Evolutionary conservation across 2,888 invertebrate species (phyloP).

Genomic region (Hoplodrina blanda): DNA sequence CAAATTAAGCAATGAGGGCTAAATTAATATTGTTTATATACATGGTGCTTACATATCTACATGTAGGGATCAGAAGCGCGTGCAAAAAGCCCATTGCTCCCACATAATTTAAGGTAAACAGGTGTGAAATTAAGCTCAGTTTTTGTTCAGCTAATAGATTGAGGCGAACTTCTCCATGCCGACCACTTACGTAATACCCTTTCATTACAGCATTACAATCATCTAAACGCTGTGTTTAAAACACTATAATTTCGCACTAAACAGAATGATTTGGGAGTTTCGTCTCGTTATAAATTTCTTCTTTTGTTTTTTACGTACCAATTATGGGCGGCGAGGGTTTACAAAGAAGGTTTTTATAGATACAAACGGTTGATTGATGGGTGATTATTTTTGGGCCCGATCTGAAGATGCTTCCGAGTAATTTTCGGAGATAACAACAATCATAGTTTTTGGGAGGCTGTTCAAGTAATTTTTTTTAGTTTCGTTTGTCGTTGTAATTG

Average conservation of each 20-base stretch:
- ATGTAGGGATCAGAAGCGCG: slow-evolving; percentile 69
- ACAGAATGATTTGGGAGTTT: slow-evolving; percentile 88
- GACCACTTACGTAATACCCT: slow-evolving; percentile 83
- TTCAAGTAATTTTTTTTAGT: slow-evolving; percentile 72
- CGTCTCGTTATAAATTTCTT: slow-evolving; percentile 88
- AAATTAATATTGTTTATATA: too few species aligned
- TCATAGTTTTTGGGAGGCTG: slow-evolving; percentile 71
- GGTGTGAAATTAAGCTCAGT: slow-evolving; percentile 89
- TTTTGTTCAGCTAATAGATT: slow-evolving; percentile 88
- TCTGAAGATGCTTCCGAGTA: slow-evolving; percentile 85
- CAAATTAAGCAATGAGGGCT: too few species aligned
- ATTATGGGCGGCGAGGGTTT: slow-evolving; percentile 81
- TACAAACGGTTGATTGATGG: slow-evolving; percentile 86
- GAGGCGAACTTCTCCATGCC: slow-evolving; percentile 82
- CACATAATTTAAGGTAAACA: slow-evolving; percentile 87
- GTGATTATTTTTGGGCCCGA: slow-evolving; percentile 86
- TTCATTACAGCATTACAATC: slow-evolving; percentile 84
- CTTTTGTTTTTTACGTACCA: slow-evolving; percentile 87
- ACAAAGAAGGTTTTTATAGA: slow-evolving; percentile 84
- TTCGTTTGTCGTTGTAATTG: slow-evolving; percentile 70
- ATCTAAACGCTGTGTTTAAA: slow-evolving; percentile 87
- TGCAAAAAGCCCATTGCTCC: slow-evolving; percentile 83
- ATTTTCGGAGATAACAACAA: slow-evolving; percentile 77
- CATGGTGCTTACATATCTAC: too few species aligned
- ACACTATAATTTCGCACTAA: slow-evolving; percentile 90